Evolutionary conservation across 2,113 vertebrate species (phyloP), one percentile per base, ranked within the genome.

Genomic region (Chamaea fasciata): DNA sequence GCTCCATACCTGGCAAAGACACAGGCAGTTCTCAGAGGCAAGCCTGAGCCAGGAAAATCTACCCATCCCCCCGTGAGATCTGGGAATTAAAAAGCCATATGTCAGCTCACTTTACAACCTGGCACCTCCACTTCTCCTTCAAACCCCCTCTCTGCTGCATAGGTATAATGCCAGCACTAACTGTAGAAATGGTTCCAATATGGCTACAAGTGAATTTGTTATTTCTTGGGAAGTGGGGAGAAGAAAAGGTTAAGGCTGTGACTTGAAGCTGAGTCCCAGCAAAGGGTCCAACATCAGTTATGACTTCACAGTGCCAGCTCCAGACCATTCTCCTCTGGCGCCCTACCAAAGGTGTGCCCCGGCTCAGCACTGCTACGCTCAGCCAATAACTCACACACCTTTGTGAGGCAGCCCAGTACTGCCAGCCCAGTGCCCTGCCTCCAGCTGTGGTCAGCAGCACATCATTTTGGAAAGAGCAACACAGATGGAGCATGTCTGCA

Each of bases 251-350:
- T 84, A 84, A 75, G 14, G 49, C 39, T 87, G 42, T 68, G n/a
- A 90, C 78, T 19, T 46, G 52, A 90, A 81, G 65, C 27, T 63
- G 65, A 42, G 52, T 35, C 39, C 35, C 52, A 84, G 37, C 22
- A 82, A 79, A 69, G 26, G 22, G 16, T 56, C 27, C 35, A 73
- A 11, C 59, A 81, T 31, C 24, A 77, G 8, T 18, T 75, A 20
- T 22, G 76, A 82, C 44, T 55, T 81, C 26, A 41, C 39, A 75
- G 20, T 46, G 42, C 17, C 62, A 87, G 39, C 47, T 74, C 56
- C 52, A 71, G 55, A 52, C 11, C 0, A 0, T 56, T 64, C 33
- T 65, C 35, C 31, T 33, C 35, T 1, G 5, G 35, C 27, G 73
- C 35, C 35, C 50, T 37, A 50, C 56, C 56, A 80, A 33, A 76